Conservation (phyloP, 2,888 invertebrate genomes). For the Mamestra brassicae region DNA sequence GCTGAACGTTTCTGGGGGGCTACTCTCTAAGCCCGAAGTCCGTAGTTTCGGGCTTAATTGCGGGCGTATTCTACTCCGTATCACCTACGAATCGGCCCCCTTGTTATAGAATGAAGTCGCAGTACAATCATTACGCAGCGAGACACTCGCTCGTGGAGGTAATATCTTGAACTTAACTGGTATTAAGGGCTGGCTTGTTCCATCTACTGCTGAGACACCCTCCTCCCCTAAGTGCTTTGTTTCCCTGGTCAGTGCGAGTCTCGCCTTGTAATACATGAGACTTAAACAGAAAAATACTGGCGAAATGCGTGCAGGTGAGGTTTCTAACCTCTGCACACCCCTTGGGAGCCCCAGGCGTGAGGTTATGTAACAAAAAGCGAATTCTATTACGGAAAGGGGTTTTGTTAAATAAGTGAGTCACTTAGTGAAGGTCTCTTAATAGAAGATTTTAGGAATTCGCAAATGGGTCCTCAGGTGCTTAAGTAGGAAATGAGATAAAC, state of each 20-base stretch:
- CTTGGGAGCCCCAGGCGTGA: not conserved
- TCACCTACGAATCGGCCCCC: too few relatives aligned
- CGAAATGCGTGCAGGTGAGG: not conserved
- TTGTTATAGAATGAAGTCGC: too few relatives aligned
- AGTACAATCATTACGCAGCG: too few relatives aligned
- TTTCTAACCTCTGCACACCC: not conserved
- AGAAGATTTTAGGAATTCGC: not conserved
- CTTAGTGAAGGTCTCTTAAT: not conserved
- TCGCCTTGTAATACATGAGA: not conserved
- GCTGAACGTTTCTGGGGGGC: too few relatives aligned
- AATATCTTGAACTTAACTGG: too few relatives aligned
- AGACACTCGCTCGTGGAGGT: too few relatives aligned
- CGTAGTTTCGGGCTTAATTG: too few relatives aligned
- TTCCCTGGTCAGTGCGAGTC: too few relatives aligned
- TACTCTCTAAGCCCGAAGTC: too few relatives aligned
- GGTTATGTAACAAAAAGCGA: not conserved
- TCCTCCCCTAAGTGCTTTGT: too few relatives aligned
- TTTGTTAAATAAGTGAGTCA: not conserved
- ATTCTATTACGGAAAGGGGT: constrained; percentile 8
- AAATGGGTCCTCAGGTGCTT: not conserved
- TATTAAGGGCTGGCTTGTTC: too few relatives aligned
- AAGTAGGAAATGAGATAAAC: not conserved
- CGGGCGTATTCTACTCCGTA: too few relatives aligned
- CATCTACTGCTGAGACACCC: not conserved
- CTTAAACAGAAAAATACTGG: not conserved